These are phyloP conservation scores for Arizona elegans DNA, from an alignment of 2,113 vertebrate species.

Conservation along the genomic window DNA sequence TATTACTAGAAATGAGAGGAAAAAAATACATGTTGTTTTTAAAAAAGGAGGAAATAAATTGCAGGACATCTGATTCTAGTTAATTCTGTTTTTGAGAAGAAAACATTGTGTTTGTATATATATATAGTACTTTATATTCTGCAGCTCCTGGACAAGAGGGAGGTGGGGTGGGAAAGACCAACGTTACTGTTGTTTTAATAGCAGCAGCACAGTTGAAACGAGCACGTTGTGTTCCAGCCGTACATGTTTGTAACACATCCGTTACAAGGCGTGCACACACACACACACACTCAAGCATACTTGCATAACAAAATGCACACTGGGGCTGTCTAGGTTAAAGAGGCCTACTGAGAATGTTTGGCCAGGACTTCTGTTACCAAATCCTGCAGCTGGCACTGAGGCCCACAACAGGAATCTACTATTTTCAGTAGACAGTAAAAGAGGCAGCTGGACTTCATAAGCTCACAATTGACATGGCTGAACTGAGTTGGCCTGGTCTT, in stretches of 20 bases:
- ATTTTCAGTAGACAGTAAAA: not conserved
- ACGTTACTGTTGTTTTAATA: not conserved
- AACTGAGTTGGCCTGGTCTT: not conserved
- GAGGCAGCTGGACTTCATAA: not conserved
- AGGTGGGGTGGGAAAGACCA: not conserved
- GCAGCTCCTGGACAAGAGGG: not conserved
- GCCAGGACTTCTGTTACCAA: not conserved
- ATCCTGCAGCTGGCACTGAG: not conserved
- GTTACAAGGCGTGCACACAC: not conserved
- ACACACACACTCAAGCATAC: not conserved
- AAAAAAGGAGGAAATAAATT: not conserved
- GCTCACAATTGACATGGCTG: not conserved
- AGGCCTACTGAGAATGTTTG: not conserved
- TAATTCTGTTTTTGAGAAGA: constrained; percentile 3
- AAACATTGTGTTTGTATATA: constrained; percentile 1
- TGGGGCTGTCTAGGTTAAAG: not conserved
- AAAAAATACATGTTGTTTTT: not conserved
- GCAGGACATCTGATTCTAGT: constrained; percentile 25
- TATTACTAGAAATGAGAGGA: not conserved
- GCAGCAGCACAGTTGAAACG: too few species aligned
- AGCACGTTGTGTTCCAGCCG: not conserved
- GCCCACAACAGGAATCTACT: not conserved
- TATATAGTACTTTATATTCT: not conserved
- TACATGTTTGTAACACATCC: not conserved
- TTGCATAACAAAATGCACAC: not conserved